Base-by-base conservation (phyloP, 1,140 invertebrate species). In the Planococcus citri region DNA sequence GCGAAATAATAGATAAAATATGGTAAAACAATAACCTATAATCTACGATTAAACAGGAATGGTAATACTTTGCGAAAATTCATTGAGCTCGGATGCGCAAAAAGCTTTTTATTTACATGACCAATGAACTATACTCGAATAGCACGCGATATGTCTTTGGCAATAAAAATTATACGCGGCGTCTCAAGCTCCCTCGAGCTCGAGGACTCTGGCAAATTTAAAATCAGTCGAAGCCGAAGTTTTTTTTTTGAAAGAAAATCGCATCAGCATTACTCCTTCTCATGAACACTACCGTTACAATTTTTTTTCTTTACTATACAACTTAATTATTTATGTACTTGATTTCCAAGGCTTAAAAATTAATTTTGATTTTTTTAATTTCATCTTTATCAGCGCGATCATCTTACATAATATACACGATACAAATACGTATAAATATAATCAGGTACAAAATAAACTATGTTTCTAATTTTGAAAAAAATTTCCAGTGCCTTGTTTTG, bases 351-450 rank as follows among this genome's bases (percentile, higher is more conserved):
- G 6, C 41, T 51, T 51, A 51, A 51, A n/a, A 51, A 51, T 51
- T 51, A 51, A 3, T 51, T 51, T 51, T 51, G 41, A 51, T 51
- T 51, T 20, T 51, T n/a, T 20, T 51, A 51, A 51, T 51, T 51
- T 51, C 41, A 12, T 33, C 3, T 33, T 33, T 33, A 12, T 33
- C 29, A 33, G 3, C n/a, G n/a, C n/a, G 33, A 37, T 37, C 6
- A 37, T 51, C 41, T 51, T 51, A 51, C 4, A 33, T 12, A 51
- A 51, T 51, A 51, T 51, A 51, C 41, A 51, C 41, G 41, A 51
- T 51, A 33, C 29, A 51, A 51, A 51, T n/a, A n/a, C n/a, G n/a
- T 51, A 51, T 51, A 51, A 33, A 51, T 51, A 51, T 51, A 51
- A 51, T 51, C 41, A 51, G 41, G 41, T 51, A 51, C 41, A 51